Conservation (phyloP, 2,888 invertebrate genomes). For the Thecocarcelia acutangulata region DNA sequence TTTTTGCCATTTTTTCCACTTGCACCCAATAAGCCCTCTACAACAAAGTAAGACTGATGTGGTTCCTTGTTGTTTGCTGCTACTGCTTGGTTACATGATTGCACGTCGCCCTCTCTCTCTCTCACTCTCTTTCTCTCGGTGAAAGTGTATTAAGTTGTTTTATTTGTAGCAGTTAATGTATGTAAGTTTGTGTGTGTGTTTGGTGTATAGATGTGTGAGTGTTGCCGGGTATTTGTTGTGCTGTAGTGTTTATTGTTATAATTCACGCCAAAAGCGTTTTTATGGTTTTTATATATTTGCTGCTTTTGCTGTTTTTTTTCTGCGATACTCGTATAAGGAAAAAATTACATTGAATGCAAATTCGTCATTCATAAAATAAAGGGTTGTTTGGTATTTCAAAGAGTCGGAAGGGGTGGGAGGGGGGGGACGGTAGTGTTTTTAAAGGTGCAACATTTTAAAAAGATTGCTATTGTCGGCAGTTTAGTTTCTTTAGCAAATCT, state of each 20-base stretch:
- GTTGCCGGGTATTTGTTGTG: slow-evolving; percentile 12
- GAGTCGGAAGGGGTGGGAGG: not conserved
- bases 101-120: too few relatives aligned
- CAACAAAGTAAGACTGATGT: slow-evolving; percentile 46
- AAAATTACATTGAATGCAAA: slow-evolving; percentile 21
- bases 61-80: not conserved
- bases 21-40: slow-evolving; percentile 65
- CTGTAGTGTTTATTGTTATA: slow-evolving; percentile 64
- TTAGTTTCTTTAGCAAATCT: not conserved
- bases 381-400: slow-evolving; percentile 35
- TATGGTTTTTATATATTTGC: slow-evolving; percentile 36
- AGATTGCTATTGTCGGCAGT: slow-evolving; percentile 13
- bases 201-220: not conserved
- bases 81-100: not conserved
- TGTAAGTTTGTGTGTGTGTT: not conserved
- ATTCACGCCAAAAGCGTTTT: slow-evolving; percentile 68
- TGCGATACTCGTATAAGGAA: not conserved
- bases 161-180: not conserved
- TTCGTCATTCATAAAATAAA: slow-evolving; percentile 36
- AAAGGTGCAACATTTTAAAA: too few relatives aligned
- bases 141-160: not conserved
- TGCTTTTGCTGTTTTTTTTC: slow-evolving; percentile 1
- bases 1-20: slow-evolving; percentile 29
- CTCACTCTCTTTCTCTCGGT: too few relatives aligned
- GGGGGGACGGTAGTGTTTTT: too few relatives aligned